Base-by-base conservation (phyloP, 2,113 vertebrate genomes). In the Penelope pileata region DNA sequence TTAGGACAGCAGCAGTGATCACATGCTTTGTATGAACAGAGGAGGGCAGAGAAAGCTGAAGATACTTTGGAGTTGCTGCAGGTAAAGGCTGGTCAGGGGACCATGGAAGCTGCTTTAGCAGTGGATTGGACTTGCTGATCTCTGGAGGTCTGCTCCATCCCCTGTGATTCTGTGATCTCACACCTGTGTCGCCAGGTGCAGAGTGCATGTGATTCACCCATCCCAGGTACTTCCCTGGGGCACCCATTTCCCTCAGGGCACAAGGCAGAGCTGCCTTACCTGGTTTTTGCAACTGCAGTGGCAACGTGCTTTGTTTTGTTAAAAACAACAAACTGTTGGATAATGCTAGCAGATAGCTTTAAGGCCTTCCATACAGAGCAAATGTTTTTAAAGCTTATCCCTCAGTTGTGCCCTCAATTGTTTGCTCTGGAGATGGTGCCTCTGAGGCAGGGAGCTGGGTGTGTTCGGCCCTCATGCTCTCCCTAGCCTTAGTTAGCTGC, bases 201-300 rank as follows among this genome's bases (percentile, higher is more conserved):
- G 21, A 10, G 7, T 30, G 48, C 81, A 50, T 22, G 43, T 60
- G 68, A 50, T 47, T 29, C 36, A 36, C 34, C 40, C 21, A 4
- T 29, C 45, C 0, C 1, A 8, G 29, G 40, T 40, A 7, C 62
- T 51, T 68, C 22, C 17, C 30, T 62, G 58, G 54, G 56, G 32
- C 0, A 1, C 23, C n/a, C 2, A 0, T 7, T 66, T 66, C 2
- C 18, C 32, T 19, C 29, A 36, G 4, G 42, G 12, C 34, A 13
- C 67, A 26, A 18, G 77, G 73, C 26, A 26, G 42, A 74, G 3
- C 45, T 76, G 59, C 51, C 50, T 66, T 19, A 4, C 7, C 1
- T 42, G 19, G n/a, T 54, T 54, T 69, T 43, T 54, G 53, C 40
- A 32, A 7, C 32, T 47, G 32, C 10, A 26, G 38, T 8, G 30